These are phyloP conservation scores for Aphaenogaster ashmeadi DNA, from an alignment of 1,140 invertebrate genomes.

Conservation along the genomic window DNA sequence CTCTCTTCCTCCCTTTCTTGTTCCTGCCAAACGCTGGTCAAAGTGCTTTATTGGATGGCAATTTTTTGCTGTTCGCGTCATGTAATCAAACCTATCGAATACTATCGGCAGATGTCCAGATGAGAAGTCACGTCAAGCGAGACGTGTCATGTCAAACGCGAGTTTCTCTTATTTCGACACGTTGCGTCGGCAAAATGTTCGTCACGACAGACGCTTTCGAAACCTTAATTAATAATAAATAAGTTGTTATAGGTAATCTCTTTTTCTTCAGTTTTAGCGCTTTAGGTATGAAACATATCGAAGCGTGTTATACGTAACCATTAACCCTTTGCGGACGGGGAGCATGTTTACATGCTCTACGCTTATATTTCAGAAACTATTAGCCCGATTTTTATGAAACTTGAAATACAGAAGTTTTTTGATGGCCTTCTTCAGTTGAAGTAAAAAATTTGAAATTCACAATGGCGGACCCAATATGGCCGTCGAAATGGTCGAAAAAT, in stretches of 20 bases:
- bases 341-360: too few species aligned
- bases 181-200: neutral
- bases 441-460: too few species aligned
- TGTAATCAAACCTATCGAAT: slow-evolving; percentile 36
- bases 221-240: slow-evolving; percentile 31
- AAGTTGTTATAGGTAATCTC: neutral
- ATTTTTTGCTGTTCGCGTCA: slow-evolving; percentile 27
- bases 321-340: neutral
- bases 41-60: neutral
- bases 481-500: too few species aligned
- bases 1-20: neutral
- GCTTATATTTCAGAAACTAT: too few species aligned
- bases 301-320: neutral
- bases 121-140: slow-evolving; percentile 7
- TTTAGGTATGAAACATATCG: neutral
- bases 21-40: neutral
- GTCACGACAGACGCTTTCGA: neutral
- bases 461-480: too few species aligned
- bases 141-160: neutral
- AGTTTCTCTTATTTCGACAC: slow-evolving; percentile 28
- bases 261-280: too few species aligned
- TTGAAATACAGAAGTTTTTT: too few species aligned
- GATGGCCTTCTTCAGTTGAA: too few species aligned
- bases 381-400: too few species aligned
- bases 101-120: slow-evolving; percentile 18